These are phyloP conservation scores for Druon quercuslanigerum DNA, from an alignment of 1,140 invertebrate species.

Conservation along the genomic window DNA sequence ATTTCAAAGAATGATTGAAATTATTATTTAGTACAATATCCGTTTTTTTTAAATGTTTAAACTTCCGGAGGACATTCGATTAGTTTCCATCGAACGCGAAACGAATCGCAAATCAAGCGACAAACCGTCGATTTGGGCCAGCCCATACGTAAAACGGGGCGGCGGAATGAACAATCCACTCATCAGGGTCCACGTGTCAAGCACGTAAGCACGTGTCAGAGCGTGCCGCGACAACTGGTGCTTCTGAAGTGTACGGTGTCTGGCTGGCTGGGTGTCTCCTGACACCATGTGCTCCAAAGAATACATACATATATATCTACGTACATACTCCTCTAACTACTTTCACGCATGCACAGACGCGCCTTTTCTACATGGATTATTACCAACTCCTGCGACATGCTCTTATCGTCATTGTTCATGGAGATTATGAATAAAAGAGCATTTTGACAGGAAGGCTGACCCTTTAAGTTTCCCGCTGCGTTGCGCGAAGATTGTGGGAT, in stretches of 20 bases:
- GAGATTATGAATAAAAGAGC: conserved; percentile 45
- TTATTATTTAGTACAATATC: too few relatives aligned
- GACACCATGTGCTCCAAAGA: conserved; percentile 65
- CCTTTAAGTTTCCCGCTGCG: conserved; percentile 29
- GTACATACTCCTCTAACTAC: conserved; percentile 6
- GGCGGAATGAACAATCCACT: conserved; percentile 74
- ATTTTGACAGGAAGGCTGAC: conserved; percentile 38
- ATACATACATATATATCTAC: conserved; percentile 15
- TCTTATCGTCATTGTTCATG: conserved; percentile 16
- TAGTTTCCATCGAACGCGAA: conserved; percentile 13
- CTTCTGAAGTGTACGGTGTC: conserved; percentile 54
- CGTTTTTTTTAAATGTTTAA: too few relatives aligned
- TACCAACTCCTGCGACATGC: conserved; percentile 24
- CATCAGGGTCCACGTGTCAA: conserved; percentile 66
- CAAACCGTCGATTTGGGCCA: conserved; percentile 45
- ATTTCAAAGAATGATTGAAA: too few relatives aligned
- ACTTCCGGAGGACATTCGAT: too few relatives aligned
- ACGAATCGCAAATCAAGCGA: conserved; percentile 47
- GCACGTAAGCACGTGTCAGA: conserved; percentile 73
- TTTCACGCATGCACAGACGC: conserved; percentile 44
- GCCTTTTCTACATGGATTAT: conserved; percentile 34
- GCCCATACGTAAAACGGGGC: conserved; percentile 47
- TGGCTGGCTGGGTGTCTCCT: conserved; percentile 53
- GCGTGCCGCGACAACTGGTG: conserved; percentile 71
- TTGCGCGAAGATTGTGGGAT: not conserved